Conservation (phyloP, 92 coral and sea anemone species). For the Actinernus sp. region DNA sequence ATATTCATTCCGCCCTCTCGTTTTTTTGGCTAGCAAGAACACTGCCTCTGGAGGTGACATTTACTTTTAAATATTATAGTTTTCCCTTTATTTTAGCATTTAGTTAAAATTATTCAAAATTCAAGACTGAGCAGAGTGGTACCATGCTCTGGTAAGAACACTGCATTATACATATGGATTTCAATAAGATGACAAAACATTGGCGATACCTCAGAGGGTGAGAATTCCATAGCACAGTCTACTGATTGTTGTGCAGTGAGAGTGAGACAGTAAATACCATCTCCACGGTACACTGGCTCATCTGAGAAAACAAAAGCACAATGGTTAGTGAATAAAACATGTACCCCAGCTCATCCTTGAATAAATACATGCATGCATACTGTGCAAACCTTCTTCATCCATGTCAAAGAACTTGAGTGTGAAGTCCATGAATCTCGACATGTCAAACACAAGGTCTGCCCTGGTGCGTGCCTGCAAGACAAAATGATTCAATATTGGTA, state of each 20-base stretch:
- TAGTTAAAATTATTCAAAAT: no score
- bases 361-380: neutral
- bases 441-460: conserved; percentile 86
- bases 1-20: no score
- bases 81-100: no score
- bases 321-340: no score
- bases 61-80: no score
- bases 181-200: neutral
- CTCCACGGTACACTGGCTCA: conserved; percentile 63
- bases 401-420: conserved; percentile 79
- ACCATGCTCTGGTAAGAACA: no score
- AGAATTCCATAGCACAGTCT: conserved; percentile 85
- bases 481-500: neutral
- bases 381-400: conserved; percentile 48
- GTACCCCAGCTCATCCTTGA: no score
- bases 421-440: conserved; percentile 89
- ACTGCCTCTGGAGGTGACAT: no score
- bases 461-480: conserved; percentile 80
- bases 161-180: no score
- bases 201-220: conserved; percentile 96
- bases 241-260: conserved; percentile 68
- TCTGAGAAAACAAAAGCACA: conserved; percentile 25
- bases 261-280: conserved; percentile 74
- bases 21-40: no score
- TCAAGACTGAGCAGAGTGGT: no score